A percentile compares a stretch with the other conserved stretches of the same genome.
Conservation (phyloP, 2,797 vertebrate species). For the Odontamblyopus rebecca region DNA sequence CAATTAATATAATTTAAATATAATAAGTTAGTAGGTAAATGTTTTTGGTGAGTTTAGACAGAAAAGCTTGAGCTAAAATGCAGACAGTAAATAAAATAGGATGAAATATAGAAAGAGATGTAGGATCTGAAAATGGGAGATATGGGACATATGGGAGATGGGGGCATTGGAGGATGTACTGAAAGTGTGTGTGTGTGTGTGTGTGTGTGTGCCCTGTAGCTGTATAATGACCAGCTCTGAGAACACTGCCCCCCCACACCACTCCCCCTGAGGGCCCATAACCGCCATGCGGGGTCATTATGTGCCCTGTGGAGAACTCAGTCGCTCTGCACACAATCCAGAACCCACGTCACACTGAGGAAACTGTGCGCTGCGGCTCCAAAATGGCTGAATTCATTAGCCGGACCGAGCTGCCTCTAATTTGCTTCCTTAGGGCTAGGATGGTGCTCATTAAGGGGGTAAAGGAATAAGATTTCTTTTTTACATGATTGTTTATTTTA, state of each 20-base stretch:
- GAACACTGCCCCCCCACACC: conserved; percentile 66
- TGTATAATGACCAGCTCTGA: conserved; percentile 79
- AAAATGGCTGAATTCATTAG: conserved; percentile 77
- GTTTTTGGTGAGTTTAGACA: not conserved
- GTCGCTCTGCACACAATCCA: conserved; percentile 58
- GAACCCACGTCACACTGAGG: conserved; percentile 43
- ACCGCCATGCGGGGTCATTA: conserved; percentile 79
- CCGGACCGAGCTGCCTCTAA: conserved; percentile 60
- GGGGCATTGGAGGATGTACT: conserved; percentile 68
- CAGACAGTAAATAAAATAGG: conserved; percentile 3
- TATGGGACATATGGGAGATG: conserved; percentile 65
- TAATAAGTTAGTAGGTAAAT: not conserved
- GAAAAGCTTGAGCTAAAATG: not conserved
- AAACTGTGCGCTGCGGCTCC: conserved; percentile 65
- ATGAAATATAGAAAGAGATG: conserved; percentile 54
- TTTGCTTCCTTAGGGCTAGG: conserved; percentile 69
- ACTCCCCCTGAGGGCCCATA: conserved; percentile 77
- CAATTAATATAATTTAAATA: too few species aligned
- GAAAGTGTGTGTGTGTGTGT: conserved; percentile 51
- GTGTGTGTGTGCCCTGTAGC: conserved; percentile 63
- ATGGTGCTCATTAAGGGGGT: conserved; percentile 69
- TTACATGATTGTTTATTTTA: conserved; percentile 69
- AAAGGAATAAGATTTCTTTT: conserved; percentile 46
- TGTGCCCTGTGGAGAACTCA: conserved; percentile 78
- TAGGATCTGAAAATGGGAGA: conserved; percentile 44